Percentiles rank a stretch among this genome's conserved stretches.
phyloP scores from a whole-genome alignment of 2,113 vertebrate genomes.

The Chlorocebus sabaeus region DNA sequence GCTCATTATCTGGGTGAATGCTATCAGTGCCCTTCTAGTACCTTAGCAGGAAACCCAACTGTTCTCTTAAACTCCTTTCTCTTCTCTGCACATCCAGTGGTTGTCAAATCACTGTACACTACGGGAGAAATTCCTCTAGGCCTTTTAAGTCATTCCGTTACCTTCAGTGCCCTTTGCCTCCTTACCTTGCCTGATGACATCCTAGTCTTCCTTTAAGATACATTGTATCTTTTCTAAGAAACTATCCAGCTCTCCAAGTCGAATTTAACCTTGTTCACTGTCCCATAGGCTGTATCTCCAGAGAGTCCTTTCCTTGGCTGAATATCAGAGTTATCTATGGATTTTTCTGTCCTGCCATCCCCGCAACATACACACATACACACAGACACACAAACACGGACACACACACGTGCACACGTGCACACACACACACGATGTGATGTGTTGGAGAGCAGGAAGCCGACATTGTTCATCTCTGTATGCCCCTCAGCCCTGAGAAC shows the following conservation, averaged over 20 bases:
- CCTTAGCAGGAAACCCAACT: not conserved
- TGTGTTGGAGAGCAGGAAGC: not conserved
- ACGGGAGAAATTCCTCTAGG: no score
- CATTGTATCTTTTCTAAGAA: not conserved
- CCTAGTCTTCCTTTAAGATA: not conserved
- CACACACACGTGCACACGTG: accelerated
- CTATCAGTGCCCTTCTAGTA: not conserved
- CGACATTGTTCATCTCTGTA: not conserved
- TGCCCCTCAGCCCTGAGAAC: not conserved
- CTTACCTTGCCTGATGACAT: not conserved
- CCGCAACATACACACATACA: accelerated
- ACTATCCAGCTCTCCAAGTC: not conserved
- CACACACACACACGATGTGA: not conserved
- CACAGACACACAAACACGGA: not conserved
- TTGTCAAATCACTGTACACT: not conserved
- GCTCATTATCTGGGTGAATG: not conserved
- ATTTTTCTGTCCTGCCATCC: not conserved
- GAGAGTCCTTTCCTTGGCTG: not conserved
- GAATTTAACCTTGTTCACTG: not conserved
- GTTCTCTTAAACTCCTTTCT: not conserved
- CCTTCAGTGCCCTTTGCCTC: not conserved
- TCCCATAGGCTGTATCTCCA: accelerated
- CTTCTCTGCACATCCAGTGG: not conserved
- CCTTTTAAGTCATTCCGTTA: not conserved
- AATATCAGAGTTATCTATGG: not conserved